Conservation (phyloP, 1,140 invertebrate genomes). For the Coptotermes formosanus region DNA sequence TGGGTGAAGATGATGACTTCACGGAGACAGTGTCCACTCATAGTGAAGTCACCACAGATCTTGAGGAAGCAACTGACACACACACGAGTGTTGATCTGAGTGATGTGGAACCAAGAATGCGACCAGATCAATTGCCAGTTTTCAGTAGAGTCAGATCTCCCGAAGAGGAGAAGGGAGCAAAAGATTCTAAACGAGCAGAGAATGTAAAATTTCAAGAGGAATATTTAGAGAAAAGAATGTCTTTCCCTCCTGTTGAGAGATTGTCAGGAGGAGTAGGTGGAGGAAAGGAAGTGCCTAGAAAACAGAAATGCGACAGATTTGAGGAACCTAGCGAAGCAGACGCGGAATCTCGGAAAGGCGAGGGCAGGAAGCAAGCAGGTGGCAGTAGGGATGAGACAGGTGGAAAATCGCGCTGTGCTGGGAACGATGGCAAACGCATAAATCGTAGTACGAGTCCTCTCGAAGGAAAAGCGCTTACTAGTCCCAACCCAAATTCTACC, state of each 20-base stretch:
- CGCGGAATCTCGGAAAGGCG: slow-evolving; percentile 6
- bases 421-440: slow-evolving; percentile 33
- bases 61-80: background rate
- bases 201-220: slow-evolving; percentile 36
- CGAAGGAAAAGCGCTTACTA: slow-evolving; percentile 41
- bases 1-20: slow-evolving; percentile 22
- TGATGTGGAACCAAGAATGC: background rate
- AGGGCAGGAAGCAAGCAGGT: slow-evolving; percentile 8
- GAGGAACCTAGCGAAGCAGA: slow-evolving; percentile 26
- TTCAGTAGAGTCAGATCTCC: slow-evolving; percentile 39
- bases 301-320: slow-evolving; percentile 22
- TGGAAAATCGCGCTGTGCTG: background rate
- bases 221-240: background rate
- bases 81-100: background rate
- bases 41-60: background rate
- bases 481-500: slow-evolving; percentile 36
- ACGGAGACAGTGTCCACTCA: slow-evolving; percentile 19
- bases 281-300: slow-evolving; percentile 4
- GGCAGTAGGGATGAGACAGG: background rate
- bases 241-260: slow-evolving; percentile 44
- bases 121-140: background rate
- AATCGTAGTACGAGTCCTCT: slow-evolving; percentile 49
- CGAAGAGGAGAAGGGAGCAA: slow-evolving; percentile 50
- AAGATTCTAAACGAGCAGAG: slow-evolving; percentile 49
- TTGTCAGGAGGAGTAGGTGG: slow-evolving; percentile 49